These are phyloP conservation scores for Coreoperca whiteheadi DNA, from an alignment of 2,113 vertebrate genomes.

Conservation along the genomic window DNA sequence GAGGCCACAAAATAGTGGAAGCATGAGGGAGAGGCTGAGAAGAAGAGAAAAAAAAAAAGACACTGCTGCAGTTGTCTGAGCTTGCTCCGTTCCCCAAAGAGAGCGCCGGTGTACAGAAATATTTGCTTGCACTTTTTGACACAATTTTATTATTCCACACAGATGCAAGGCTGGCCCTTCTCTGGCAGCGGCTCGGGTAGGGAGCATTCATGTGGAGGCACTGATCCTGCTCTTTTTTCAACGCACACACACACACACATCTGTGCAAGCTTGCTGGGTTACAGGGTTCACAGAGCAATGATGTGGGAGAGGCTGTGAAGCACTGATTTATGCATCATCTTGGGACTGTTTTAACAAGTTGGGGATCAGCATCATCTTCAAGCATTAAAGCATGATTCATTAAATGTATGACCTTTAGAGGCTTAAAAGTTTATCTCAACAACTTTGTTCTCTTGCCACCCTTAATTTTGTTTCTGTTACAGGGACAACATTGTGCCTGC, in stretches of 20 bases:
- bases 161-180: slow-evolving; percentile 50
- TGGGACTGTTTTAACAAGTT: slow-evolving; percentile 11
- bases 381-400: background rate
- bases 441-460: background rate
- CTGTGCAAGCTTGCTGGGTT: slow-evolving; percentile 2
- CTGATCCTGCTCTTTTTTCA: slow-evolving; percentile 40
- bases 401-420: slow-evolving; percentile 14
- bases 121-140: slow-evolving; percentile 65
- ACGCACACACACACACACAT: background rate
- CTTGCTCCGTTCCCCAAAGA: slow-evolving; percentile 43
- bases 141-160: slow-evolving; percentile 69
- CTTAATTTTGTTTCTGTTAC: background rate
- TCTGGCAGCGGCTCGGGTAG: slow-evolving; percentile 47
- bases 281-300: slow-evolving; percentile 34
- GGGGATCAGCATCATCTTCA: slow-evolving; percentile 19
- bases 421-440: background rate
- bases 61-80: slow-evolving; percentile 41
- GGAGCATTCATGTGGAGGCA: slow-evolving; percentile 59
- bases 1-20: slow-evolving; percentile 6
- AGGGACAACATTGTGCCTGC: background rate
- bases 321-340: slow-evolving; percentile 47
- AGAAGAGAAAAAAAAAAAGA: background rate
- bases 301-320: slow-evolving; percentile 35
- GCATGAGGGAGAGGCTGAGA: slow-evolving; percentile 5
- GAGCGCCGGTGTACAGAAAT: slow-evolving; percentile 43